phyloP scores from a whole-genome alignment of 2,888 invertebrate genomes.

The Clanis bilineata region DNA sequence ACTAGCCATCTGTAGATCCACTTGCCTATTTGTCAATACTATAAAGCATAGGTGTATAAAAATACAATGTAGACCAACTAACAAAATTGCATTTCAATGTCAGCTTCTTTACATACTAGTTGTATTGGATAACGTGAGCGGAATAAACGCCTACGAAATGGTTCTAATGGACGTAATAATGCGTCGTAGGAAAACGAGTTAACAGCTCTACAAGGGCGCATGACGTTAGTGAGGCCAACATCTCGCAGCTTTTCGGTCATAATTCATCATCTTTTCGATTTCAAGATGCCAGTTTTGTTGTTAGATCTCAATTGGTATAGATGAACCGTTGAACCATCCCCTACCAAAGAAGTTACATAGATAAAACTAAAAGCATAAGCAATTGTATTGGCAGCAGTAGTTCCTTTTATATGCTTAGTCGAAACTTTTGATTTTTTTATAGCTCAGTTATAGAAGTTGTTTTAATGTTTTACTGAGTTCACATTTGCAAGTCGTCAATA shows the following conservation, averaged over 20 bases:
- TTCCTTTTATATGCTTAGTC: no score
- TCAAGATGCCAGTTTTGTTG: background rate
- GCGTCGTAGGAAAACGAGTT: conserved; percentile 11
- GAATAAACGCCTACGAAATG: conserved; percentile 5
- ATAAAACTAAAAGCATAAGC: no score
- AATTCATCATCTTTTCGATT: background rate
- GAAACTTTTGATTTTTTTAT: no score
- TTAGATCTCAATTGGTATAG: no score
- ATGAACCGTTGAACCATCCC: no score
- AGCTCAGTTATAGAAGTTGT: no score
- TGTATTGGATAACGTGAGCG: background rate
- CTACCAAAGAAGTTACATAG: no score
- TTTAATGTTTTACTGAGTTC: no score
- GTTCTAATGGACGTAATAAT: conserved; percentile 10
- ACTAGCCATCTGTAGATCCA: no score
- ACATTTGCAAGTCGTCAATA: background rate
- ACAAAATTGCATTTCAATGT: background rate
- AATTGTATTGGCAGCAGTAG: no score
- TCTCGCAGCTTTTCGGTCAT: background rate
- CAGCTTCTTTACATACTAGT: background rate
- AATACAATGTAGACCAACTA: background rate
- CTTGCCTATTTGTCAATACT: no score
- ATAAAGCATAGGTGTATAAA: background rate
- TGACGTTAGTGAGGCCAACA: conserved; percentile 7
- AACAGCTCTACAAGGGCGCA: conserved; percentile 5